Percentiles rank a stretch among this genome's conserved stretches.
Evolutionary conservation across 2,888 invertebrate species (phyloP).

Genomic region (Chrysolina americana): DNA sequence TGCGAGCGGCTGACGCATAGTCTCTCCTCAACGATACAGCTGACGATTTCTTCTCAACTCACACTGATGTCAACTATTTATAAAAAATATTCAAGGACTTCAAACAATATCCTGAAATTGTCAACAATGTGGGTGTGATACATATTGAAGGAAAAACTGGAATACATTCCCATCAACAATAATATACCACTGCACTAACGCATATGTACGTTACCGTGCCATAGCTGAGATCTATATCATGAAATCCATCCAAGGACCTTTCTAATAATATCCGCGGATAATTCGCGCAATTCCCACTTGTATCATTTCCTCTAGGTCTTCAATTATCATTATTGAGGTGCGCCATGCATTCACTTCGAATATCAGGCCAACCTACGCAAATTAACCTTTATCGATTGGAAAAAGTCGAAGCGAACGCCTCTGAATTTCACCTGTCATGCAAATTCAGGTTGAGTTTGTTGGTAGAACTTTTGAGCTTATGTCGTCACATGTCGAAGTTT

Average conservation of each 20-base stretch:
- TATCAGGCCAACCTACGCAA: conserved; percentile 8
- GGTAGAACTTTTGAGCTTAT: too few relatives aligned
- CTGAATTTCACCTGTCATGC: conserved; percentile 40
- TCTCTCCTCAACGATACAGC: too few relatives aligned
- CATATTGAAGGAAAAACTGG: too few relatives aligned
- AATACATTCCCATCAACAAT: background rate
- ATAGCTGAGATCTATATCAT: conserved; percentile 4
- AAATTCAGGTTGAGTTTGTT: background rate
- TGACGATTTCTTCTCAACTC: too few relatives aligned
- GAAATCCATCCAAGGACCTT: conserved; percentile 20
- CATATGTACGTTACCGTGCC: background rate
- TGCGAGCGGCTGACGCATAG: too few relatives aligned
- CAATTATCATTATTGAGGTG: conserved; percentile 23
- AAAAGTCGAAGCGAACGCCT: conserved; percentile 32
- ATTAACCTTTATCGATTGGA: conserved; percentile 31
- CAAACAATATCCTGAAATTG: too few relatives aligned
- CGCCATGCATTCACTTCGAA: conserved; percentile 12
- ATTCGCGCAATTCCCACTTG: conserved; percentile 18
- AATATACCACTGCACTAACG: background rate
- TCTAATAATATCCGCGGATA: conserved; percentile 26
- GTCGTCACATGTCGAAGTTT: too few relatives aligned
- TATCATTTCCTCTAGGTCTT: conserved; percentile 18
- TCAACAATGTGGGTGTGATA: too few relatives aligned
- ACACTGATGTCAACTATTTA: too few relatives aligned
- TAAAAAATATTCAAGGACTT: too few relatives aligned